A percentile compares a stretch with the other conserved stretches of the same genome.
Evolutionary conservation across 1,140 invertebrate genomes (phyloP).

Genomic region (Akabosia matsudoensis): DNA sequence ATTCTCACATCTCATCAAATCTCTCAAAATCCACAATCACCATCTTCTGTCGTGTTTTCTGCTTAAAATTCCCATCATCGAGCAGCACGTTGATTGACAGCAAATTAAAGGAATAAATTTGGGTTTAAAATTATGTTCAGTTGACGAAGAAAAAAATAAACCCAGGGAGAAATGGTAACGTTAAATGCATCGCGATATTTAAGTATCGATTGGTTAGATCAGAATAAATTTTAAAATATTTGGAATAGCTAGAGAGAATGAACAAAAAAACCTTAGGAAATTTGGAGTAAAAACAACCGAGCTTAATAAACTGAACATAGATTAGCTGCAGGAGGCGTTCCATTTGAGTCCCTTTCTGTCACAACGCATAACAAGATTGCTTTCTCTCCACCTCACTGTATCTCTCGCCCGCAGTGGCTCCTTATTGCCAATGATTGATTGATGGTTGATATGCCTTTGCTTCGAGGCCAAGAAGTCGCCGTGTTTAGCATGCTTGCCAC

Average conservation of each 20-base stretch:
- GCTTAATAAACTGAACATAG: conserved; percentile 4
- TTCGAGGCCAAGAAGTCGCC: conserved; percentile 1
- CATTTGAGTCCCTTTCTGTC: background rate
- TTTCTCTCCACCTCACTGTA: background rate
- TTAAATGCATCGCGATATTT: no score
- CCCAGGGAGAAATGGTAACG: no score
- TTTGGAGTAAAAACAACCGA: background rate
- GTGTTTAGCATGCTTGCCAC: background rate
- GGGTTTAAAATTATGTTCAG: no score
- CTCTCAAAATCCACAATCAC: background rate
- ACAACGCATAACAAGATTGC: background rate
- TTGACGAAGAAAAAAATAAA: no score
- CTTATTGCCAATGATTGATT: conserved; percentile 38
- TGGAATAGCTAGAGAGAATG: no score
- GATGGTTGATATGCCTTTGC: conserved; percentile 33
- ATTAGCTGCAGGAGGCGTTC: conserved; percentile 6
- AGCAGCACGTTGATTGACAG: background rate
- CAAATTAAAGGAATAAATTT: background rate
- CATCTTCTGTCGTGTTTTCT: background rate
- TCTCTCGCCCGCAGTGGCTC: no score
- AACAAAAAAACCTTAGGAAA: no score
- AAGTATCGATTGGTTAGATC: no score
- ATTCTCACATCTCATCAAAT: conserved; percentile 33
- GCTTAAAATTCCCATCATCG: background rate
- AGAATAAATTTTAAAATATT: no score